These are phyloP conservation scores for Aporophyla nigra DNA, from an alignment of 2,888 invertebrate genomes.

Conservation along the genomic window DNA sequence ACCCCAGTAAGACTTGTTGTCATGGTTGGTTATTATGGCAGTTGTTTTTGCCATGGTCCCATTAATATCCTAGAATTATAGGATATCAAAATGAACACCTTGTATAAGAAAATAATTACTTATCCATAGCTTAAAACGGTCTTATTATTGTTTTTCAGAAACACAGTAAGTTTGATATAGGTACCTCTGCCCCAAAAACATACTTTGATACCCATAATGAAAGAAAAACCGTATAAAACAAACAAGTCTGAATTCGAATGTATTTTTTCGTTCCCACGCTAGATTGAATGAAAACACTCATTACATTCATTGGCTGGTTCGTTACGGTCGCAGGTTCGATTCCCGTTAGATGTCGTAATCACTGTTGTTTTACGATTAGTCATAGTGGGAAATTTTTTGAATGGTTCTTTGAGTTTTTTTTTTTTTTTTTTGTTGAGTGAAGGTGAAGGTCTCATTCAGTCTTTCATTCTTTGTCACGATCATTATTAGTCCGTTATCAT, in stretches of 20 bases:
- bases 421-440: neutral
- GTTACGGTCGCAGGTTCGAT: conserved; percentile 58
- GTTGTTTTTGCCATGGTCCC: no score
- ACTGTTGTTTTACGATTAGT: conserved; percentile 57
- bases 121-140: no score
- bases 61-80: no score
- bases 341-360: conserved; percentile 52
- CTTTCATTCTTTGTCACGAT: neutral
- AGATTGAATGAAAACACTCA: conserved; percentile 57
- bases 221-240: conserved; percentile 27
- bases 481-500: no score
- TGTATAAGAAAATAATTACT: no score
- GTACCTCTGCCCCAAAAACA: neutral
- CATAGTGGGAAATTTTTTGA: conserved; percentile 26
- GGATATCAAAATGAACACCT: no score
- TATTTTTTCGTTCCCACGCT: conserved; percentile 51
- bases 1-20: no score
- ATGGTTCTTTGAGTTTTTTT: conserved; percentile 1
- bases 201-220: neutral
- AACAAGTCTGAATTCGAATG: neutral
- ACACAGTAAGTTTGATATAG: neutral
- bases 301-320: conserved; percentile 43
- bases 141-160: neutral
- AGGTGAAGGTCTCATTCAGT: neutral
- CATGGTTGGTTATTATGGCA: no score